Conservation (phyloP, 1,140 invertebrate genomes). For the Melitaea cinxia region DNA sequence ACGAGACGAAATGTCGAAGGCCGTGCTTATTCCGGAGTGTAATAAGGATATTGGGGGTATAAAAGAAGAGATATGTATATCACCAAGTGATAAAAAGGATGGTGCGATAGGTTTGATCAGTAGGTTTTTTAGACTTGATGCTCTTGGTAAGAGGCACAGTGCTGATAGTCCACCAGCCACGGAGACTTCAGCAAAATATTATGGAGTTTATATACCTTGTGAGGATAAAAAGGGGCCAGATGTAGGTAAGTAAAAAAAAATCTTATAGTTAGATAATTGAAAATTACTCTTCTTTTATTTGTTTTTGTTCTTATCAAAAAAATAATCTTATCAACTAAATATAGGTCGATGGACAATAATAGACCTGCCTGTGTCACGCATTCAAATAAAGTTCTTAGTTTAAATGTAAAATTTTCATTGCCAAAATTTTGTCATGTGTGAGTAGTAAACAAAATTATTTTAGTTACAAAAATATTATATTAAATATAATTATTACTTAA, state of each 20-base stretch:
- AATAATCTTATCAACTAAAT: conserved; percentile 30
- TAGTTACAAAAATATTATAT: too few relatives aligned
- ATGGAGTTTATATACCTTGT: conserved; percentile 79
- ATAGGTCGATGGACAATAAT: conserved; percentile 40
- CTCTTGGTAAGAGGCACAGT: conserved; percentile 56
- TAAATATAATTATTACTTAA: conserved; percentile 23
- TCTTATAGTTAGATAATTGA: too few relatives aligned
- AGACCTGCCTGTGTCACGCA: neutral
- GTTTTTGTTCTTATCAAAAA: conserved; percentile 12
- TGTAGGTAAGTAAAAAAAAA: conserved; percentile 67
- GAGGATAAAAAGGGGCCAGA: conserved; percentile 78
- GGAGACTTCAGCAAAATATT: conserved; percentile 67
- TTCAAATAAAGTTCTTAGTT: neutral
- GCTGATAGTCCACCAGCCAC: conserved; percentile 54
- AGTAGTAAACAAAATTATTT: neutral
- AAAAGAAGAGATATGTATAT: conserved; percentile 66
- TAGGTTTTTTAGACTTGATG: conserved; percentile 63
- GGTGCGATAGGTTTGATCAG: conserved; percentile 68
- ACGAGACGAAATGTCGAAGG: conserved; percentile 70
- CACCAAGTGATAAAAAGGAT: conserved; percentile 68
- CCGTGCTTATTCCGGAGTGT: conserved; percentile 69
- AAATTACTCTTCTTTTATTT: conserved; percentile 1
- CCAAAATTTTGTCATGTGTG: neutral
- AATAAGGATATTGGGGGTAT: conserved; percentile 65
- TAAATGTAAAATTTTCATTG: neutral